Conservation (phyloP, 2,797 vertebrate species). For the Oreortyx pictus region DNA sequence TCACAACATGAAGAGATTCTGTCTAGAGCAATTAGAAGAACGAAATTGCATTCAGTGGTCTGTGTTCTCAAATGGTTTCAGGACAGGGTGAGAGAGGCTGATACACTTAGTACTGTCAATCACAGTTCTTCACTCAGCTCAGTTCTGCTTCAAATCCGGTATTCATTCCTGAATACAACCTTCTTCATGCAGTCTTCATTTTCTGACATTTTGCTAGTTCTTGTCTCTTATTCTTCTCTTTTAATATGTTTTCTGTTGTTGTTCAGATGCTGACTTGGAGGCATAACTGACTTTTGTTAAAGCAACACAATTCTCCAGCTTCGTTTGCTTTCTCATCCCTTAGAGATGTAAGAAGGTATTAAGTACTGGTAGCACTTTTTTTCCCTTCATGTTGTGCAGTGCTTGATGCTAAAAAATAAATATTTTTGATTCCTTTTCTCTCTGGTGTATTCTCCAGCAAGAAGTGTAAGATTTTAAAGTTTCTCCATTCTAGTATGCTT, state of each 20-base stretch:
- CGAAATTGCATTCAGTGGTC: background rate
- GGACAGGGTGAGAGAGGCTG: background rate
- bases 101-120: background rate
- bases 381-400: background rate
- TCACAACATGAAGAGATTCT: background rate
- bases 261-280: slow-evolving; percentile 19
- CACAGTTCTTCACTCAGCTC: background rate
- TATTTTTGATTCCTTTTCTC: background rate
- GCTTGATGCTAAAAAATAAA: background rate
- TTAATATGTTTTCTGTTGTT: background rate
- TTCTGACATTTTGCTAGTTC: background rate
- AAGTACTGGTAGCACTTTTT: background rate
- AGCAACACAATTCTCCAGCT: background rate
- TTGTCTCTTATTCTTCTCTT: background rate
- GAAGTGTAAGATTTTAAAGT: background rate
- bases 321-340: background rate
- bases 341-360: background rate
- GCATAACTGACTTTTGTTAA: background rate
- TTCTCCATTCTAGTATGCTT: background rate
- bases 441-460: background rate
- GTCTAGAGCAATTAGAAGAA: background rate
- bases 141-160: background rate
- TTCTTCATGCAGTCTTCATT: background rate
- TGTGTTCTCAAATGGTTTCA: background rate
- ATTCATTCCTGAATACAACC: background rate